Conservation (phyloP, 2,113 vertebrate species). For the Bothrops jararaca region DNA sequence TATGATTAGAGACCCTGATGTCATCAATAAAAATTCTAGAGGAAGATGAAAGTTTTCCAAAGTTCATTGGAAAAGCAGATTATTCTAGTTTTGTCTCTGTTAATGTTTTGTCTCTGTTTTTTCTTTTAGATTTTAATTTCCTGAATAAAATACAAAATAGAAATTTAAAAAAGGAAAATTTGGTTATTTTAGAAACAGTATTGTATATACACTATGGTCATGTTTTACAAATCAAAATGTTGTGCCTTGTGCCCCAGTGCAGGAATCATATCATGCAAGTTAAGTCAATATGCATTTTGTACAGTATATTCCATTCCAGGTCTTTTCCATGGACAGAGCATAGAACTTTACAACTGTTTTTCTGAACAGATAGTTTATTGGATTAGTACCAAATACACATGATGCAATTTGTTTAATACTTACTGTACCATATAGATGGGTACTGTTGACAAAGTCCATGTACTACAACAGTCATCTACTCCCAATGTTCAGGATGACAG, state of each 20-base stretch:
- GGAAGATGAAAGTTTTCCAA: not conserved
- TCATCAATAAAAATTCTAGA: not conserved
- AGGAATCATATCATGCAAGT: not conserved
- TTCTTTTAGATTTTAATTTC: not conserved
- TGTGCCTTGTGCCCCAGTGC: no score
- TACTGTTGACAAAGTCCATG: not conserved
- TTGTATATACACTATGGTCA: not conserved
- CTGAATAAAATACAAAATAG: not conserved
- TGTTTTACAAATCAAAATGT: not conserved
- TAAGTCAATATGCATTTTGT: not conserved
- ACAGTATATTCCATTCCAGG: not conserved
- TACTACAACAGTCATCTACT: not conserved
- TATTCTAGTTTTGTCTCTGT: not conserved
- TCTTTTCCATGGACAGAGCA: not conserved
- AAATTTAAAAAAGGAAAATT: not conserved
- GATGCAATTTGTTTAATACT: not conserved
- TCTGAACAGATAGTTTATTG: not conserved
- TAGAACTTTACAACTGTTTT: not conserved
- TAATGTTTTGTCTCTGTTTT: no score
- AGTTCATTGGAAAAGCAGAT: not conserved
- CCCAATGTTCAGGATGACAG: not conserved
- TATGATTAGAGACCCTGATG: not conserved
- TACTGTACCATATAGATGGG: not conserved
- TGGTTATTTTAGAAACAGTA: not conserved
- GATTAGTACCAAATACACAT: not conserved